Conservation (phyloP, 2,113 vertebrate species). For the Mastomys natalensis region DNA sequence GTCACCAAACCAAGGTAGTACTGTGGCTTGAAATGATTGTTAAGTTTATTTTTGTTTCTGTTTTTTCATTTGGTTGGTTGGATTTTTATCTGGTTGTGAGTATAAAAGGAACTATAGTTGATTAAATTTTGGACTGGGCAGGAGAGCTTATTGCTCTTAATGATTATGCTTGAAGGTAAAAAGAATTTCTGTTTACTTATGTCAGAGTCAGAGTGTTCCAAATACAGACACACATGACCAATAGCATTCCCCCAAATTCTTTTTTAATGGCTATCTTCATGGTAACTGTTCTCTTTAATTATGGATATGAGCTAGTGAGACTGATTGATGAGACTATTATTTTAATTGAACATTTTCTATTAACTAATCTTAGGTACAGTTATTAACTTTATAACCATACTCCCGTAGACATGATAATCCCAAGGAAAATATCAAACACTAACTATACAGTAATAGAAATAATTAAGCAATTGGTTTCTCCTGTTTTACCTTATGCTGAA, state of each 20-base stretch:
- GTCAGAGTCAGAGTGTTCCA: neutral
- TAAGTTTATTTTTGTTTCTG: neutral
- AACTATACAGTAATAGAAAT: slow-evolving; percentile 8
- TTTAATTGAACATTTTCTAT: neutral
- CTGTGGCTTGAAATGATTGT: neutral
- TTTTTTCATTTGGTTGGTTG: neutral
- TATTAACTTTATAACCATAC: neutral
- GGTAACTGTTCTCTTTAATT: neutral
- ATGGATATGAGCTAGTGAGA: neutral
- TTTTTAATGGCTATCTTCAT: neutral
- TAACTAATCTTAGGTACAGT: neutral
- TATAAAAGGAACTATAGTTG: neutral
- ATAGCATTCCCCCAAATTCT: neutral
- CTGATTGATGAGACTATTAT: neutral
- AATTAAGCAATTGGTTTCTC: neutral
- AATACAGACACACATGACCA: neutral
- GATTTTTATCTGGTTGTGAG: neutral
- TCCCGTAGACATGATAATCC: neutral
- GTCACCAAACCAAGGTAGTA: neutral
- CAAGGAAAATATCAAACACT: neutral
- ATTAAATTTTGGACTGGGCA: neutral
- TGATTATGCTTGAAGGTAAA: neutral
- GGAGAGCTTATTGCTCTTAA: neutral
- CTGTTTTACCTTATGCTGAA: neutral
- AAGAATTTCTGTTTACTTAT: neutral